Evolutionary conservation across 2,113 vertebrate species (phyloP), one percentile per base, ranked within the genome.

Genomic region (Hypanus sabinus): DNA sequence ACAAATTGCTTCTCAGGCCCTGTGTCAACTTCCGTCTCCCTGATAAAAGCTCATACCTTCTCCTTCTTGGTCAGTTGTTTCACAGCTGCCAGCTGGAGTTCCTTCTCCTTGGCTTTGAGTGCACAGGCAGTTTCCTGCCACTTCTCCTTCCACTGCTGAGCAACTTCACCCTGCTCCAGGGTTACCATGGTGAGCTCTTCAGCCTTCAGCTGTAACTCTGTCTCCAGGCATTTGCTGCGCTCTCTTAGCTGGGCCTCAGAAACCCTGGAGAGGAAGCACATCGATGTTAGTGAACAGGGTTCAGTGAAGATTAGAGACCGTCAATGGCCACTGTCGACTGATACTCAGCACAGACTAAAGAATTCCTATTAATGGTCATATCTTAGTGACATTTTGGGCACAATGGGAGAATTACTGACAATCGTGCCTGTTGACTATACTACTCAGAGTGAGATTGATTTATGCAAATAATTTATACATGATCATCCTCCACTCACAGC

Each of bases 61-160:
- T 94, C 83, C 80, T 60, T 94, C 16, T 93, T 88, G 46, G 91
- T 94, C 62, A 94, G 95, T 16, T 71, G 75, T n/a, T 94, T 95
- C 93, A 91, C 65, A 16, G 94, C 94, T 24, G 95, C 77, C 22
- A 95, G 0, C 5, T 87, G 95, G 9, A 96, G 94, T 90, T 97
- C 95, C 3, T 95, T 95, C 91, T 97, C 96, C 94, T 95, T 96
- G 85, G 94, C 94, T 94, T 96, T 96, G 93, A 97, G 94, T 3
- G 83, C 94, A 94, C 96, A 94, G 22, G 96, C 95, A 88, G 75
- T 95, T 71, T 96, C 96, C 94, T 96, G 95, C 96, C 97, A 97
- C 94, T 95, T 95, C 46, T 96, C 96, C 75, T 95, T 96, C 97
- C 96, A 97, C 76, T 97, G 95, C 65, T 94, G 95, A 46, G 94